Evolutionary conservation across 2,888 invertebrate species (phyloP), one percentile per base, ranked within the genome.

Genomic region (Megastigmus dorsalis): DNA sequence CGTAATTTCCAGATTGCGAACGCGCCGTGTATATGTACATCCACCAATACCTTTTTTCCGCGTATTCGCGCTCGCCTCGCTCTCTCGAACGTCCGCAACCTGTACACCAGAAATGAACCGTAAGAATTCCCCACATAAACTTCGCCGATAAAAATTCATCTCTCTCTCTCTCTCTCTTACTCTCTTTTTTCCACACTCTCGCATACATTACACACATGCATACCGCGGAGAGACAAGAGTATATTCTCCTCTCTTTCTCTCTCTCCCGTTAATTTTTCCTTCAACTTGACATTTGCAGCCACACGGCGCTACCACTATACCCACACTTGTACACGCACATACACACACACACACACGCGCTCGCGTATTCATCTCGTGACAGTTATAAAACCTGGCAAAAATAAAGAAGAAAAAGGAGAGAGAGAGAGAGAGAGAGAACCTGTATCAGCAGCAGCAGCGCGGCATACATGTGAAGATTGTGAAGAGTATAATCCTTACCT

Each of bases 41-140:
- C 26, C 26, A 6, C 4, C 18, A 4, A 33, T 6, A 18, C 9
- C 15, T 38, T 50, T 43, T 45, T 55, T 66, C 30, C 18, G 23
- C 54, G 26, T 26, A 41, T 38, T 38, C 20, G 7, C 10, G 33
- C 62, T n/a, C 48, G 62, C 41, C 28, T 30, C 52, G 38, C 38
- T 26, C 23, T 26, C 28, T 30, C 52, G 38, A 38, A 28, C 23
- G 28, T 38, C 48, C 52, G 33, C 18, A 68, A 50, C 41, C 60
- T 52, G 65, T 43, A 41, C 15, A 41, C 66, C 57, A n/a, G 50
- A 72, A 72, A 72, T 68, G 62, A 74, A 74, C 67, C 73, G 73
- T 68, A 74, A 74, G 73, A 41, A 55, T 66, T 73, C 60, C 59
- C 55, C 52, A n/a, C 43, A 28, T 15, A 18, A 67, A 48, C 45